A percentile compares a stretch with the other conserved stretches of the same genome.
Conservation (phyloP, 1,140 invertebrate species). For the Lasioglossum albipes region DNA sequence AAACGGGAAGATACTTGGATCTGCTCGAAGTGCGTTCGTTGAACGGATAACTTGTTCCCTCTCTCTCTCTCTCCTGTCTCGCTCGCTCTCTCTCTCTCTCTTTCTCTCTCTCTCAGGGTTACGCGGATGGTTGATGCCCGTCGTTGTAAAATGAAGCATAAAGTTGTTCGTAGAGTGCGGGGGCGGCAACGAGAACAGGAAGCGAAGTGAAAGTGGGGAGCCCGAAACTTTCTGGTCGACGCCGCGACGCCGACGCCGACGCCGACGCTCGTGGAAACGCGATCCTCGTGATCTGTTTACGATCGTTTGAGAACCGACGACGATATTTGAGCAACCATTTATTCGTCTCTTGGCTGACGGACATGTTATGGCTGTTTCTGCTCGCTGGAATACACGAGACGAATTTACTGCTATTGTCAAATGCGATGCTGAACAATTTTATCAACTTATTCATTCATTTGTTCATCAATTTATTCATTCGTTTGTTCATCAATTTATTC, state of each 20-base stretch:
- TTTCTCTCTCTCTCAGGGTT: conserved; percentile 12
- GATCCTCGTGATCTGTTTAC: conserved; percentile 2
- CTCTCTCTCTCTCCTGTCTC: too few species aligned
- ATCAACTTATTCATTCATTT: too few species aligned
- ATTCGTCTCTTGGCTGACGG: too few species aligned
- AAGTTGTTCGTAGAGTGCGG: conserved; percentile 19
- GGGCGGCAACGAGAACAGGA: conserved; percentile 11
- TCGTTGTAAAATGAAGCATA: conserved; percentile 34
- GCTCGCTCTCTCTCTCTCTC: too few species aligned
- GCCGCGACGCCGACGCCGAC: not conserved
- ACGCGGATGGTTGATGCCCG: conserved; percentile 22
- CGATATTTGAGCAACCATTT: too few species aligned
- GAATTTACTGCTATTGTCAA: too few species aligned
- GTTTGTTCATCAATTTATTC: too few species aligned
- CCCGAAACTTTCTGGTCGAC: conserved; percentile 15
- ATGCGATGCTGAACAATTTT: too few species aligned
- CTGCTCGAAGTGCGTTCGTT: conserved; percentile 19
- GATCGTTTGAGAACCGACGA: not conserved
- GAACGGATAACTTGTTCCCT: conserved; percentile 24
- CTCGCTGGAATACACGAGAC: too few species aligned
- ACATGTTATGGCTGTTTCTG: too few species aligned
- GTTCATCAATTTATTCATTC: too few species aligned
- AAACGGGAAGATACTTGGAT: conserved; percentile 32
- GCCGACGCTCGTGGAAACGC: not conserved
- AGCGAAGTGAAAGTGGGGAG: conserved; percentile 40